Percentiles rank a stretch among this genome's conserved stretches.
These are phyloP conservation scores for Madoqua kirkii DNA, from an alignment of 2,113 vertebrate species.

Conservation along the genomic window DNA sequence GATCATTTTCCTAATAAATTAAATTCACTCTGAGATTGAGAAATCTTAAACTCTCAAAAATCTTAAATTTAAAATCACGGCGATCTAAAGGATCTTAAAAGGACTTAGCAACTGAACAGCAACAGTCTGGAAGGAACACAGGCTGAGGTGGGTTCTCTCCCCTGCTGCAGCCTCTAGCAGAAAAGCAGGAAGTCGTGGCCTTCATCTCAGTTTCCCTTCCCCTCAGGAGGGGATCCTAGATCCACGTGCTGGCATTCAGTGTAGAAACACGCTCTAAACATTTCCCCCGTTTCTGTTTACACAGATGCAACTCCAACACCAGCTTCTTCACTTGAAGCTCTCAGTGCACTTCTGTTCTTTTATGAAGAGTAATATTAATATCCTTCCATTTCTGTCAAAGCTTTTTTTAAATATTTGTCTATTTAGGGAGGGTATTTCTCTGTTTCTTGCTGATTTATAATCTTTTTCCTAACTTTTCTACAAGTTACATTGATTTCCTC, in stretches of 20 bases:
- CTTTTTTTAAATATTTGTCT: not conserved
- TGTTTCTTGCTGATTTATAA: not conserved
- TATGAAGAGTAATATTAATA: not conserved
- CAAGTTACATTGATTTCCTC: not conserved
- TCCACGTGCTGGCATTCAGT: accelerated
- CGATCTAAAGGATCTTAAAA: not conserved
- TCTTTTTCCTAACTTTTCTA: not conserved
- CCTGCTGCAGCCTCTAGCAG: not conserved
- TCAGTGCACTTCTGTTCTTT: not conserved
- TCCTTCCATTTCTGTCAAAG: not conserved
- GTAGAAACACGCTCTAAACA: accelerated
- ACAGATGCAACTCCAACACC: not conserved
- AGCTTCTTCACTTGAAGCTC: not conserved
- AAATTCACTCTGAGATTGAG: not conserved
- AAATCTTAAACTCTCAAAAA: not conserved
- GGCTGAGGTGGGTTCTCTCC: too few relatives aligned
- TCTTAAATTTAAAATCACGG: not conserved
- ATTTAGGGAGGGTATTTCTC: not conserved
- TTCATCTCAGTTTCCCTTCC: not conserved
- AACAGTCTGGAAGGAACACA: not conserved
- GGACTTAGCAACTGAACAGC: not conserved
- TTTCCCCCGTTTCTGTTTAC: not conserved
- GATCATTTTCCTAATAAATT: not conserved
- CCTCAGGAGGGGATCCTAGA: not conserved
- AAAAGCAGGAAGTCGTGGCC: accelerated